These are phyloP conservation scores for Ptychodera flava DNA, from an alignment of 35 echinoderm and acorn worm genomes.

Conservation along the genomic window DNA sequence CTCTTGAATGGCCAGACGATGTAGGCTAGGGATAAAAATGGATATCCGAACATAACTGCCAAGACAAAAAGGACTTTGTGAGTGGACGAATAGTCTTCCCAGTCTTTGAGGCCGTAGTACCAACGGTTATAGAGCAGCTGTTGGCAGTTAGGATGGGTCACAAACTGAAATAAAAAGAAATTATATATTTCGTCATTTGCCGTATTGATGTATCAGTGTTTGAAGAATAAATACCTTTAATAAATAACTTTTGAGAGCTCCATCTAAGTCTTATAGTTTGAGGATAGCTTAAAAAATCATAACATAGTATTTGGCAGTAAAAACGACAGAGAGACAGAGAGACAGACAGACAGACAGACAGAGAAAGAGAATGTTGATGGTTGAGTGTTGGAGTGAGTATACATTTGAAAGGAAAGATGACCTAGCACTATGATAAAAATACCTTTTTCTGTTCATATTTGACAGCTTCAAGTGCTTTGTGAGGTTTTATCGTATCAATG, in stretches of 20 bases:
- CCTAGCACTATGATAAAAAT: too few species aligned
- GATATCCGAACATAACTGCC: background rate
- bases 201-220: too few species aligned
- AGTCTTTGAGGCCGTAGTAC: background rate
- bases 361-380: too few species aligned
- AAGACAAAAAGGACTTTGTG: background rate
- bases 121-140: background rate
- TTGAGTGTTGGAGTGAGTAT: too few species aligned
- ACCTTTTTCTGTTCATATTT: slow-evolving; percentile 12
- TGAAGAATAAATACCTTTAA: too few species aligned
- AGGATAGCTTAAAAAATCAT: too few species aligned
- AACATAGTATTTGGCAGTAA: too few species aligned
- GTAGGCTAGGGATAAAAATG: slow-evolving; percentile 5
- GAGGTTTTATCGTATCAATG: background rate
- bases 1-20: background rate
- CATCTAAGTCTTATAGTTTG: too few species aligned
- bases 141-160: slow-evolving; percentile 13
- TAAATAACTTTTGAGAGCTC: too few species aligned
- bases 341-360: too few species aligned
- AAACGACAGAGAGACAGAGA: too few species aligned
- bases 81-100: background rate
- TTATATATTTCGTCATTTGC: background rate
- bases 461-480: background rate
- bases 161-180: slow-evolving; percentile 20
- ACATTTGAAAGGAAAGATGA: too few species aligned